Base-by-base conservation (phyloP, 2,113 vertebrate species). In the Hippocampus comes region DNA sequence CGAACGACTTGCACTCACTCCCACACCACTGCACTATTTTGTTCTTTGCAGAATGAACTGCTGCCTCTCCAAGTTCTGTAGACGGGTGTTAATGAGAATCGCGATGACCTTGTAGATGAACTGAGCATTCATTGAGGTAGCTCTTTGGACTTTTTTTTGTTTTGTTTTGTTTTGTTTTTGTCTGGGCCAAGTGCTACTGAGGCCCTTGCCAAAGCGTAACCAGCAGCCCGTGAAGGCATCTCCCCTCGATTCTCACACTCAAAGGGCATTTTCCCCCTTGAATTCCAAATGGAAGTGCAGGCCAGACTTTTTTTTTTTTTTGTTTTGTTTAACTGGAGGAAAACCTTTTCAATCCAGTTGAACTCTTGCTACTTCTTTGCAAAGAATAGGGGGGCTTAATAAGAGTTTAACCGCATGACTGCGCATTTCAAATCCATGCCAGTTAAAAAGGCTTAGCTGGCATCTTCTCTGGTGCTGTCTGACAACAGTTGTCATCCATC, bases 201-300 rank as follows among this genome's bases (percentile, higher is more conserved):
- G 94, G 93, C 87, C 87, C 93, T 89, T 90, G 92, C 87, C 59
- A 89, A 96, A 91, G 93, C 92, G 91, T 93, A 95, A 93, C 89
- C 94, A 96, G 90, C 92, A 92, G 96, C 93, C 97, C 93, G 93
- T 97, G 95, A 98, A 97, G 95, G 95, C 94, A 92, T 96, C 94
- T 94, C 89, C 89, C 91, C 79, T 91, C 91, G 91, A 91, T 92
- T 92, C 91, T 94, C 93, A 94, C 94, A 94, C 92, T 92, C 89
- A 90, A 89, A 92, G 89, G 89, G 88, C 89, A 87, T 87, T 92
- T 92, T 89, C 84, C 84, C 92, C 85, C 88, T 67, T 86, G 88
- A 92, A 92, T 93, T 89, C 82, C 87, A 74, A 88, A 90, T 86
- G 74, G 71, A 84, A 71, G 72, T 66, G 78, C 89, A 87, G 77